These are phyloP conservation scores for Calliopum simillimum DNA, from an alignment of 2,888 invertebrate genomes.

Conservation along the genomic window DNA sequence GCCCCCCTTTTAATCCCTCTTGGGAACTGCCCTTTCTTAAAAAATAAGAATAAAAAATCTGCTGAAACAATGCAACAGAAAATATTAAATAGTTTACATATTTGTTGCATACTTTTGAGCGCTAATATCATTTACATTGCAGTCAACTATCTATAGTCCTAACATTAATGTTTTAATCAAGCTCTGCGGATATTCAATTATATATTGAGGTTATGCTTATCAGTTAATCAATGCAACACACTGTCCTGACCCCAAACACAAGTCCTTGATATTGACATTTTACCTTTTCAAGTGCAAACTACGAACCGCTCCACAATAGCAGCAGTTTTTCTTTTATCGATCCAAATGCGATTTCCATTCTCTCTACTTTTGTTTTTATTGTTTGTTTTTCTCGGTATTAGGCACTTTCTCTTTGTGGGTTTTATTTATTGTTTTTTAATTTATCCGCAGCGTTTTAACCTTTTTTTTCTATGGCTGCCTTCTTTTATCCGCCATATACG, in stretches of 20 bases:
- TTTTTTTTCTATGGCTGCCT: not conserved
- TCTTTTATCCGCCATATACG: conserved; percentile 3
- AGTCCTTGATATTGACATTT: conserved; percentile 31
- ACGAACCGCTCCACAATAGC: not conserved
- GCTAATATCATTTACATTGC: no score
- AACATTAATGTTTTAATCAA: no score
- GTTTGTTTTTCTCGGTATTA: not conserved
- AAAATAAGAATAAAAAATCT: no score
- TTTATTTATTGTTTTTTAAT: conserved; percentile 3
- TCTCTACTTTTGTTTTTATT: not conserved
- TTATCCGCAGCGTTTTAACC: not conserved
- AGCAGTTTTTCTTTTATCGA: not conserved
- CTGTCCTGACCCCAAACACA: not conserved
- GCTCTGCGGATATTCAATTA: no score
- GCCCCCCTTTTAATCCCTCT: no score
- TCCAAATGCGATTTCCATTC: not conserved
- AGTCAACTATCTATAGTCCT: no score
- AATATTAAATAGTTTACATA: no score
- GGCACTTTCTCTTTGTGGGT: not conserved
- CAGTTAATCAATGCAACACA: conserved; percentile 1
- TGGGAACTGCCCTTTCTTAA: no score
- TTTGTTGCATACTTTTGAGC: no score
- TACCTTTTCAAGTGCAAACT: not conserved
- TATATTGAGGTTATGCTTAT: no score
- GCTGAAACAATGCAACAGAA: no score